Evolutionary conservation across 1,140 invertebrate genomes (phyloP).

Genomic region (Condylostylus longicornis): DNA sequence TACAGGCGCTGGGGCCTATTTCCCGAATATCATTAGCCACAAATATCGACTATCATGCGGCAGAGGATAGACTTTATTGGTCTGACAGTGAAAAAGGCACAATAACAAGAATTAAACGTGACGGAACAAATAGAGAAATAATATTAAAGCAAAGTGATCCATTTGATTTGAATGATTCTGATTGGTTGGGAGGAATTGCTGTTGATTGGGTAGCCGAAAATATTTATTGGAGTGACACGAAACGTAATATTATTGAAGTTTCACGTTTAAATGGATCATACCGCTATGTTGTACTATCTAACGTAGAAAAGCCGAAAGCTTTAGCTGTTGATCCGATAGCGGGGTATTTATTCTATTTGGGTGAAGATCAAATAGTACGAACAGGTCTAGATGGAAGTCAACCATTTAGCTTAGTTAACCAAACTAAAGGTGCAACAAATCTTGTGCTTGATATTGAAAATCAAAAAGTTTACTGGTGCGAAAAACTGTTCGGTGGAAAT

Average conservation of each 20-base stretch:
- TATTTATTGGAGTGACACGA: conserved; percentile 82
- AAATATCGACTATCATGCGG: conserved; percentile 59
- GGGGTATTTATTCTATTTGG: conserved; percentile 63
- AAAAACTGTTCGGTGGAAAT: conserved; percentile 51
- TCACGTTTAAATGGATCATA: conserved; percentile 61
- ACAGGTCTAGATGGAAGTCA: conserved; percentile 61
- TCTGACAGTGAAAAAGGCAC: conserved; percentile 58
- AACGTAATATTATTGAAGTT: conserved; percentile 74
- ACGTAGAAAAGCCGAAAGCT: conserved; percentile 50
- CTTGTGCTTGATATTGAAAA: conserved; percentile 59
- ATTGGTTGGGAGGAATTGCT: conserved; percentile 41
- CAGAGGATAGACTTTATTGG: conserved; percentile 61
- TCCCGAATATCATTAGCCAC: conserved; percentile 59
- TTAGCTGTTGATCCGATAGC: conserved; percentile 49
- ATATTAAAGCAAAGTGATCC: conserved; percentile 34
- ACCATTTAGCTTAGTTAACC: conserved; percentile 24
- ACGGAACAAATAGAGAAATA: conserved; percentile 52
- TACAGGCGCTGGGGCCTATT: conserved; percentile 53
- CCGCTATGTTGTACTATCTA: conserved; percentile 60
- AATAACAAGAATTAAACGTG: conserved; percentile 58
- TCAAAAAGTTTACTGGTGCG: conserved; percentile 78
- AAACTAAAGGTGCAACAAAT: conserved; percentile 46
- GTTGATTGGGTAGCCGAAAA: conserved; percentile 78
- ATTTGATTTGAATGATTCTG: conserved; percentile 30
- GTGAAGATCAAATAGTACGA: conserved; percentile 67